Evolutionary conservation across 2,888 invertebrate genomes (phyloP).

Genomic region (Anoplius nigerrimus): DNA sequence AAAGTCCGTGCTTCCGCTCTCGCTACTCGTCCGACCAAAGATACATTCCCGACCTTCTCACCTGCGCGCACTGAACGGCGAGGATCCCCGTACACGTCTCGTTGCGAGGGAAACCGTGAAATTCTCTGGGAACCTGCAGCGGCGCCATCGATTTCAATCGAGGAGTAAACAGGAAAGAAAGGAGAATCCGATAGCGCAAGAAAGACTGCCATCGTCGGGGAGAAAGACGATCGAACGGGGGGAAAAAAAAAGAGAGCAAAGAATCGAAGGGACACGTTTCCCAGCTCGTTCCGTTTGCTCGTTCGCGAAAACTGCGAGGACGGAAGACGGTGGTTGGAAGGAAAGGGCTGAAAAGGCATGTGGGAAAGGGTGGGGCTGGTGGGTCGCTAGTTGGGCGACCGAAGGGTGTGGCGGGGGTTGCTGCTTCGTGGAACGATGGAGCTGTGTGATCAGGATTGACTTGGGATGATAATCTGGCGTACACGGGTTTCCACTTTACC

Average conservation of each 20-base stretch:
- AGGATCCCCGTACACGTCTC: no score
- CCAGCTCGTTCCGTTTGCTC: not conserved
- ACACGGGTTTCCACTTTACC: conserved; percentile 74
- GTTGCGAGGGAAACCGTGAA: not conserved
- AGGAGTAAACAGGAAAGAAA: not conserved
- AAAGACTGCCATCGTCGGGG: not conserved
- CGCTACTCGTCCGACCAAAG: not conserved
- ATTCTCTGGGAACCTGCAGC: conserved; percentile 1
- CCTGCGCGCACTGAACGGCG: conserved; percentile 2
- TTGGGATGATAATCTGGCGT: conserved; percentile 73
- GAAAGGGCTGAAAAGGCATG: conserved; percentile 41
- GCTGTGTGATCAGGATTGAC: conserved; percentile 72
- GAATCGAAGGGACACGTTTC: not conserved
- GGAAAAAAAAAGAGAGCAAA: conserved; percentile 3
- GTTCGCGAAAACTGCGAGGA: not conserved
- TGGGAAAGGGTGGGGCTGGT: not conserved
- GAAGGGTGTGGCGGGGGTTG: conserved; percentile 5
- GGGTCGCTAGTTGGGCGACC: conserved; percentile 14
- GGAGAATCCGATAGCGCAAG: no score
- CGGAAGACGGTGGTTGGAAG: conserved; percentile 25
- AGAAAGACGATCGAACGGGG: not conserved
- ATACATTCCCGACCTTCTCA: conserved; percentile 10
- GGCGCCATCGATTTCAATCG: conserved; percentile 47
- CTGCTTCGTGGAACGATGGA: conserved; percentile 30
- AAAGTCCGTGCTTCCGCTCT: conserved; percentile 8